Base-by-base conservation (phyloP, 2,113 vertebrate genomes). In the Amphiprion percula region DNA sequence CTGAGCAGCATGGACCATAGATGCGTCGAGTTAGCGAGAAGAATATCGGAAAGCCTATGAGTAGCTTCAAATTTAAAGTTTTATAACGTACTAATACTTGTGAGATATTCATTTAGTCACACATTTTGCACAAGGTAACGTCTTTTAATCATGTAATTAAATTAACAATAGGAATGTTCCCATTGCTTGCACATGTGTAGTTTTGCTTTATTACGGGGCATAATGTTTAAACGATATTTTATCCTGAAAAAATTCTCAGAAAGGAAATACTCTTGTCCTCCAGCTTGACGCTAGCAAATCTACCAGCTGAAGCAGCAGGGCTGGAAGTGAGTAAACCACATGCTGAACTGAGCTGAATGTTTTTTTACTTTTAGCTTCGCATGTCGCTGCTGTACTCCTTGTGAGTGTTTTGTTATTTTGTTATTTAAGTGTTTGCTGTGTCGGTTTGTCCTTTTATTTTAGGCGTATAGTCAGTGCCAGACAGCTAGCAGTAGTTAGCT, bases 191-290 rank as follows among this genome's bases (percentile, higher is more conserved):
- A 23, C 2, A 5, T 4, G 0, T 4, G 5, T 12, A 0, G 23
- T 33, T 39, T 59, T 23, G 0, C 33, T 14, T 2, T 19, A 14
- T 53, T 62, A 1, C 12, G 17, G 4, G 2, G 0, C 0, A 26
- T 9, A 0, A 9, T 2, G 1, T 26, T 39, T 14, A 0, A 10
- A n/a, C 0, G 1, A 15, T 26, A 0, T 64, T 72, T 88, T 78
- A 78, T 76, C 76, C 30, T 70, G 86, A 80, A 78, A 85, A 67
- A 0, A 1, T 0, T 0, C 2, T 46, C 39, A 79, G 88, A 79
- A 69, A 21, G n/a, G 0, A 11, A 5, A 15, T 0, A 4, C 15
- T 9, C 37, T 11, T 3, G 0, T 39, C 11, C 2, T 44, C 11
- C 3, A 44, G 0, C 30, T 71, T 80, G 64, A 68, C 14, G 2